Base-by-base conservation (phyloP, 1,140 invertebrate genomes). In the Drosophila kikkawai region DNA sequence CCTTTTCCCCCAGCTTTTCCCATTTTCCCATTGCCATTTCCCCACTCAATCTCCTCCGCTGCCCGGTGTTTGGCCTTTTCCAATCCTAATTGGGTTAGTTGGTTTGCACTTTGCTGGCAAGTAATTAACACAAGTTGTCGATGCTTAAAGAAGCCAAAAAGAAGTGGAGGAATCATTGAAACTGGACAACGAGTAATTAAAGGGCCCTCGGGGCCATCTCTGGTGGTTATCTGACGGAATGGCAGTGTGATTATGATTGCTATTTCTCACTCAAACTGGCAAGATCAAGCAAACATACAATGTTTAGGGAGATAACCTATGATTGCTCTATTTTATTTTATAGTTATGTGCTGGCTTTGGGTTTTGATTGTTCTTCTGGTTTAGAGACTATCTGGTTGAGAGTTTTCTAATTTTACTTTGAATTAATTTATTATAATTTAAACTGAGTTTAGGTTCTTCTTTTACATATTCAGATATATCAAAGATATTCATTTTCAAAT, bases 11-110 rank as follows among this genome's bases (percentile, higher is more conserved):
- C 39, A n/a, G 34, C 17, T 37, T 51, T 48, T 44, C 48, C 48
- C 36, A 36, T n/a, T 41, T 56, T 29, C 12, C 34, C 50, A n/a
- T 22, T 39, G 53, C 53, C 61, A 22, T 63, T 65, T 66, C 57
- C 63, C 45, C 66, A 34, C 63, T 41, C 63, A 67, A 50, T 68
- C 66, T 41, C 29, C 41, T 73, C 55, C 32, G 44, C 42, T 48
- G 47, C 8, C 47, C 68, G 17, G 69, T 59, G 69, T 60, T 56
- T 55, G 68, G 56, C 51, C 45, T 63, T 76, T 79, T 79, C 53
- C 70, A 60, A 74, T 74, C 61, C 84, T 88, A 88, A 88, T 88
- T 88, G 78, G 85, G 84, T 88, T 87, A 90, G 78, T 58, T 55
- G 63, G 60, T 48, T 68, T 84, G 81, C 82, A 84, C 65, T 75